Conservation (phyloP, 2,797 vertebrate genomes). For the Rousettus madagascariensis region DNA sequence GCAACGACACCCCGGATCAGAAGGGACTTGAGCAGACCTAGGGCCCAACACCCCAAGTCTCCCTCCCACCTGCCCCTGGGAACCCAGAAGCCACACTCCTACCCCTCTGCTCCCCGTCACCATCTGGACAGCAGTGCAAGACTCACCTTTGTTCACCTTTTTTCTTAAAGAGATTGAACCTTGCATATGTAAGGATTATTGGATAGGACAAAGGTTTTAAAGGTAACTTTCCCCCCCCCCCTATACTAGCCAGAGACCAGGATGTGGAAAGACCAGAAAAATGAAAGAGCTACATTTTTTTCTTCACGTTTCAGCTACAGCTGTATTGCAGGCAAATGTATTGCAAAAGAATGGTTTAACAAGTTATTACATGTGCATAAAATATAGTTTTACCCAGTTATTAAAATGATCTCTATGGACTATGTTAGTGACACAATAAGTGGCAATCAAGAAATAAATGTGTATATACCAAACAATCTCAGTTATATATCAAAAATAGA, state of each 20-base stretch:
- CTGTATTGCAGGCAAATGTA: neutral
- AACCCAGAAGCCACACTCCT: neutral
- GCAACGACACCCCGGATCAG: neutral
- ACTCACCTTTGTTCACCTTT: neutral
- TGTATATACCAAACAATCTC: neutral
- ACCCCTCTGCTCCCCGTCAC: neutral
- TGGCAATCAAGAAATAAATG: neutral
- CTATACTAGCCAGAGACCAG: neutral
- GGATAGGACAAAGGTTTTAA: neutral
- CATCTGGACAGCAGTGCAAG: neutral
- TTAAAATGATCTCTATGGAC: neutral
- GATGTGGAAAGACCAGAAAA: neutral
- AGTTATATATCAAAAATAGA: neutral
- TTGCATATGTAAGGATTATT: neutral
- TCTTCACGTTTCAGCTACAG: neutral
- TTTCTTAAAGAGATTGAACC: neutral
- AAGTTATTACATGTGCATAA: no score
- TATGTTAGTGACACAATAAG: neutral
- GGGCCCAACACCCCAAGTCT: fast-evolving
- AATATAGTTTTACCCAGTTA: neutral
- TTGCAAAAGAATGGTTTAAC: neutral
- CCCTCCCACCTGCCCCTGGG: neutral
- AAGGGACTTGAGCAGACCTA: neutral
- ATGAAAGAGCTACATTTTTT: neutral
- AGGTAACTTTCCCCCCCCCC: no score